Evolutionary conservation across 2,797 vertebrate species (phyloP), one percentile per base, ranked within the genome.

Genomic region (Cuculus canorus): DNA sequence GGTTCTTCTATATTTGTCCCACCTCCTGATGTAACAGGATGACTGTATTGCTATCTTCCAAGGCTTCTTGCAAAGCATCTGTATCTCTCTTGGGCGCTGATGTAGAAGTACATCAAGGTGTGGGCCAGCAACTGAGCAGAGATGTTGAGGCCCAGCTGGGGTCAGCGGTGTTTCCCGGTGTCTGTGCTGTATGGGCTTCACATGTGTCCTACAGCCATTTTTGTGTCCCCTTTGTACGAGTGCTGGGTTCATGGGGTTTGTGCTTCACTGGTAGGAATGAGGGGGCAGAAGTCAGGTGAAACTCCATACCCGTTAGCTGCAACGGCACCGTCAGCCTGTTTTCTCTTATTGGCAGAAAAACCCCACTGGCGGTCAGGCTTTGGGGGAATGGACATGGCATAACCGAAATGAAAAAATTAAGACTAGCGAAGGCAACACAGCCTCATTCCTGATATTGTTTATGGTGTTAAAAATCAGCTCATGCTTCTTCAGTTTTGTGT

Each of bases 141-240:
- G 53, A 48, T 0, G 6, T 7, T 47, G 22, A 17, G n/a, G 68
- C 45, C 53, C 35, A 69, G 9, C 13, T 24, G 35, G 27, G 54
- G 4, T 13, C 65, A 15, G 45, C n/a, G 47, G 8, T 2, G 2
- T 30, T 57, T 63, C 32, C 27, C 56, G 47, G 15, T 53, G 30
- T 35, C 35, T 33, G 30, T 37, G 35, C 56, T 85, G 71, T 3
- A 5, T 19, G 11, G 5, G 15, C 17, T 73, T 77, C 27, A 16
- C 9, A 4, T 4, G 24, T 1, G 4, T 19, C 45, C 33, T 21
- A 23, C 0, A 1, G 22, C 22, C 6, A 1, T 52, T 19, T 73
- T 22, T 0, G 2, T 17, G 61, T 56, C 8, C 11, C 32, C 23
- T 33, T 73, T 14, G 10, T 18, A 28, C 0, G 4, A 57, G 22